Evolutionary conservation across 2,888 invertebrate species (phyloP), one percentile per base, ranked within the genome.

Genomic region (Platycheirus albimanus): DNA sequence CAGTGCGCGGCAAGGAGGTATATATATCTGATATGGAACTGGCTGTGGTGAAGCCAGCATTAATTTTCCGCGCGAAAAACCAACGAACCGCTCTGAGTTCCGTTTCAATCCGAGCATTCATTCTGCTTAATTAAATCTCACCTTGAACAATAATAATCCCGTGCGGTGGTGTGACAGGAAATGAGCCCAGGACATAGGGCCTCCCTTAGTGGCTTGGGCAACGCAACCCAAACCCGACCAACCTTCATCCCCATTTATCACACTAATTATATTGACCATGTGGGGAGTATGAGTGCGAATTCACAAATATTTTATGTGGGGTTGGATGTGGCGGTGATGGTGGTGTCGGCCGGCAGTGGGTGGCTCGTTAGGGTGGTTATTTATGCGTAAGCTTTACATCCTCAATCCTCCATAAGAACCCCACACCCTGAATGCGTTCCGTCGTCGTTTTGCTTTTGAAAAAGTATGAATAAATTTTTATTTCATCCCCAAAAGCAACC

Each of bases 111-210:
- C 78, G 30, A 47, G 43, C 78, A 64, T 69, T 78, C 69, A 83
- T 78, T 83, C 69, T 72, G 72, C 78, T 72, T 83, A 83, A 83
- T 83, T 83, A 83, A 83, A 78, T 69, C 83, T 69, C 83, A 83
- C 78, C 78, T 83, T 74, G 61, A 56, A 72, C 72, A 66, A 83
- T 78, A 72, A 72, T 77, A 72, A 52, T 64, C 63, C 77, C 45
- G 24, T 10, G 43, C 1, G 61, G 61, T 61, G 61, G 30, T 10
- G 69, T 41, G 72, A 78, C 72, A 69, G 66, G 49, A 77, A 72
- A 63, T 51, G 36, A 72, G 30, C 49, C 15, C 36, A 47, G 38
- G 38, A 54, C 72, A 56, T 56, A 56, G 61, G 43, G 64, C 28
- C 24, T 33, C 19, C 33, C 52, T 33, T 69, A 36, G 10, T 15